These are phyloP conservation scores for Pseudochromis fuscus DNA, from an alignment of 2,797 vertebrate species.

Conservation along the genomic window DNA sequence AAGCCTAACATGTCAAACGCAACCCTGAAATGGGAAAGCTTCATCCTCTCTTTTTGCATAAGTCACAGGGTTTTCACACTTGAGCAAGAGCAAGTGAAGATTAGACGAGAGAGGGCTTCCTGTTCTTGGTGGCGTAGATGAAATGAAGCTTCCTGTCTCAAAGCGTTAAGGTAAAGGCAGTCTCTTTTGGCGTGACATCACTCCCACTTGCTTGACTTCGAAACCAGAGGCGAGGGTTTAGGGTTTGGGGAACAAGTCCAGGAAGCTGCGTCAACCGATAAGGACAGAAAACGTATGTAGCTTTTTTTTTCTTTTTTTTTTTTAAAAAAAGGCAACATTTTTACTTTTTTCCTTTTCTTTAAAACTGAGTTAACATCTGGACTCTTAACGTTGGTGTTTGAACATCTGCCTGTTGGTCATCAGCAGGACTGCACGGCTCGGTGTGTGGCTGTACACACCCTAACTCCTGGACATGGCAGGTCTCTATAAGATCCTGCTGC, in stretches of 20 bases:
- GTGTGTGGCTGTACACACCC: slow-evolving; percentile 81
- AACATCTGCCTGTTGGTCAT: slow-evolving; percentile 78
- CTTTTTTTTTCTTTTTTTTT: slow-evolving; percentile 42
- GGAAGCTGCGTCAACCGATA: slow-evolving; percentile 88
- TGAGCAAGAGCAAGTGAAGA: slow-evolving; percentile 52
- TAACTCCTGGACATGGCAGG: slow-evolving; percentile 88
- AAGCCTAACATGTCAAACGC: background rate
- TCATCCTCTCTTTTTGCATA: background rate
- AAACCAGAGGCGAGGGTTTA: slow-evolving; percentile 82
- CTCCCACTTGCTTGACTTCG: slow-evolving; percentile 65
- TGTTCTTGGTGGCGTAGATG: slow-evolving; percentile 82
- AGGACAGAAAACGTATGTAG: slow-evolving; percentile 83
- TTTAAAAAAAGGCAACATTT: slow-evolving; percentile 45
- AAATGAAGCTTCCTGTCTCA: slow-evolving; percentile 84
- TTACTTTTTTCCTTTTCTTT: slow-evolving; percentile 27
- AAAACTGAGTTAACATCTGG: slow-evolving; percentile 4
- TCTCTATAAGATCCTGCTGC: slow-evolving; percentile 82
- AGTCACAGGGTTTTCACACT: slow-evolving; percentile 47
- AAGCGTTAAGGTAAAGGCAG: slow-evolving; percentile 79
- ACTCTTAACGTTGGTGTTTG: slow-evolving; percentile 17
- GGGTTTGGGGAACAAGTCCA: slow-evolving; percentile 83
- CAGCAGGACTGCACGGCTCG: slow-evolving; percentile 81
- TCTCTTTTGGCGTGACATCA: slow-evolving; percentile 88
- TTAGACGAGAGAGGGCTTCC: slow-evolving; percentile 73
- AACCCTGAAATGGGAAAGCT: background rate